Evolutionary conservation across 2,113 vertebrate genomes (phyloP).

Genomic region (Macquaria australasica): DNA sequence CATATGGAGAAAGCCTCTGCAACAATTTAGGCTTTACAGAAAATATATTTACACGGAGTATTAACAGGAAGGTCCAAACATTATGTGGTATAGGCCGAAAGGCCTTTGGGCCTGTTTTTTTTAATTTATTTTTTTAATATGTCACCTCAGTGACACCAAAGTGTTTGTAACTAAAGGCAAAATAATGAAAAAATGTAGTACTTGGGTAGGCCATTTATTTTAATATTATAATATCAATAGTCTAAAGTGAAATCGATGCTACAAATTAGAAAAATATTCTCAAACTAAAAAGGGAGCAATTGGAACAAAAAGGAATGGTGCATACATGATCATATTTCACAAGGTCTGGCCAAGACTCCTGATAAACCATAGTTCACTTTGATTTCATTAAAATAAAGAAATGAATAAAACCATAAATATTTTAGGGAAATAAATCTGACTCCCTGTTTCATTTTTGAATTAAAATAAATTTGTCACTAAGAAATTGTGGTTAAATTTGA

Average conservation of each 20-base stretch:
- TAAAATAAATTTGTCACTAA: neutral
- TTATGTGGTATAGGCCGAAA: neutral
- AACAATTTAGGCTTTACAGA: neutral
- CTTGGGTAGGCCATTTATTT: neutral
- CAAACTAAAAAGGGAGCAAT: neutral
- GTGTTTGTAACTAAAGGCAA: neutral
- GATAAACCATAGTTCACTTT: neutral
- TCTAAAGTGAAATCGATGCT: neutral
- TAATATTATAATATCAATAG: neutral
- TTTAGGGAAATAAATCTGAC: neutral
- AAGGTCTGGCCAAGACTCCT: neutral
- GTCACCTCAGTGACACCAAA: neutral
- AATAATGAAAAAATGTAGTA: neutral
- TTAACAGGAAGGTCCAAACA: neutral
- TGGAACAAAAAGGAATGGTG: neutral
- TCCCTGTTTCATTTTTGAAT: neutral
- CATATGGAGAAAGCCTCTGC: neutral
- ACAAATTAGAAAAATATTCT: neutral
- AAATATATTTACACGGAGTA: neutral
- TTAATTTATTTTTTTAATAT: neutral
- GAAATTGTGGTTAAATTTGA: neutral
- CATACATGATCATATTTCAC: neutral
- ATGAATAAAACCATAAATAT: neutral
- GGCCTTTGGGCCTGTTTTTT: conserved; percentile 43
- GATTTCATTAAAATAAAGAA: conserved; percentile 4